Percentiles rank a stretch among this genome's conserved stretches.
These are phyloP conservation scores for Catharus ustulatus DNA, from an alignment of 2,797 vertebrate species.

Conservation along the genomic window DNA sequence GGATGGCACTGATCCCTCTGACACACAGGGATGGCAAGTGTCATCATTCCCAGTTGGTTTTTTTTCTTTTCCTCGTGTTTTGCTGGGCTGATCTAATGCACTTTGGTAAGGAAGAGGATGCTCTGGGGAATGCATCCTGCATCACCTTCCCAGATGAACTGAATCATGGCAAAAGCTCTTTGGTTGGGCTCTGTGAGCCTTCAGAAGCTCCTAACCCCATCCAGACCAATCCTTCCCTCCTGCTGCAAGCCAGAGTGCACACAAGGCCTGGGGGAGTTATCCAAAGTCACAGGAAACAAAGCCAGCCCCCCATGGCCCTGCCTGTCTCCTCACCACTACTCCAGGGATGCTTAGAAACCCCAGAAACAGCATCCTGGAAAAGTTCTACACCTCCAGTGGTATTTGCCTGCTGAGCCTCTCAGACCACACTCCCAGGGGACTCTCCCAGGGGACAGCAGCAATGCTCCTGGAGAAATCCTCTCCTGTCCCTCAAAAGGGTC, in stretches of 20 bases:
- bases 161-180: not conserved
- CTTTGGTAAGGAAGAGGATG: not conserved
- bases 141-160: not conserved
- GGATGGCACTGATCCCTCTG: not conserved
- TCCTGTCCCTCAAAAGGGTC: not conserved
- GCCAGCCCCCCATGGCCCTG: not conserved
- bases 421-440: not conserved
- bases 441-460: conserved; percentile 17
- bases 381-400: not conserved
- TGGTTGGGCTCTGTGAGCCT: not conserved
- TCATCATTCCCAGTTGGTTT: accelerated
- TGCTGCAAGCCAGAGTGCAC: not conserved
- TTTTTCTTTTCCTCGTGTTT: accelerated
- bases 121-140: not conserved
- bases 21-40: accelerated
- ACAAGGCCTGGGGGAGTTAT: not conserved
- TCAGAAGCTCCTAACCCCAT: not conserved
- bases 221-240: not conserved
- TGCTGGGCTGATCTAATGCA: not conserved
- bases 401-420: not conserved
- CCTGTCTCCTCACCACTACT: not conserved
- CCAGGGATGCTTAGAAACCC: not conserved
- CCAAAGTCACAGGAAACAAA: not conserved
- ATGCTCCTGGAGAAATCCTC: not conserved
- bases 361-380: not conserved